Evolutionary conservation across 2,113 vertebrate species (phyloP).

Genomic region (Danionella cerebrum): DNA sequence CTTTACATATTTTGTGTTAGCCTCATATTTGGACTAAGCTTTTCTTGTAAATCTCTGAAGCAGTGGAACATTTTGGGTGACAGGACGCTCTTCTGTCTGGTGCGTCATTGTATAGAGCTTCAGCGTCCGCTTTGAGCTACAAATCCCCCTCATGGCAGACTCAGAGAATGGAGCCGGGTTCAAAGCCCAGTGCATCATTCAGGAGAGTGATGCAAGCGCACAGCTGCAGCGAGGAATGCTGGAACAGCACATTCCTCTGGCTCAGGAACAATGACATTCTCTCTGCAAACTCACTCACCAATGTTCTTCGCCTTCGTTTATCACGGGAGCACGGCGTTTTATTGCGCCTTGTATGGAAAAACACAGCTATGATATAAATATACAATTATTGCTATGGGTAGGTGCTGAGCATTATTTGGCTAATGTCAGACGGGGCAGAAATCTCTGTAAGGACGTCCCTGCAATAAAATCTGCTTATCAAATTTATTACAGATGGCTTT

Average conservation of each 20-base stretch:
- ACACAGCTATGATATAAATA: no score
- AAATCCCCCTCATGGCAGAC: slow-evolving; percentile 30
- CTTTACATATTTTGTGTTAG: no score
- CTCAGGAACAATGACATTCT: neutral
- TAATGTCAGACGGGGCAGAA: no score
- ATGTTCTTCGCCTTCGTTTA: neutral
- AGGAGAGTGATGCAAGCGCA: slow-evolving; percentile 23
- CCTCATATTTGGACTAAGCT: neutral
- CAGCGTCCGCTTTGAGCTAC: slow-evolving; percentile 23
- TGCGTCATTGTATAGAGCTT: neutral
- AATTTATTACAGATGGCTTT: no score
- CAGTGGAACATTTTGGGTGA: neutral
- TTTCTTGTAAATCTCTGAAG: slow-evolving; percentile 6
- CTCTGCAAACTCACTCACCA: slow-evolving; percentile 1
- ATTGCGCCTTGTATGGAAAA: no score
- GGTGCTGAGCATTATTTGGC: no score
- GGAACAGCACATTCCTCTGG: slow-evolving; percentile 25
- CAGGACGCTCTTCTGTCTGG: neutral
- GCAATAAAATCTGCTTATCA: no score
- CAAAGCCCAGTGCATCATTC: slow-evolving; percentile 25
- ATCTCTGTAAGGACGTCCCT: no score
- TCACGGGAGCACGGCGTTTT: no score
- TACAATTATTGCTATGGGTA: no score
- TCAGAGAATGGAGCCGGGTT: slow-evolving; percentile 14
- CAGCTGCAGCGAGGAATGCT: slow-evolving; percentile 31